phyloP scores from a whole-genome alignment of 2,797 vertebrate species.

The Acanthopagrus latus region DNA sequence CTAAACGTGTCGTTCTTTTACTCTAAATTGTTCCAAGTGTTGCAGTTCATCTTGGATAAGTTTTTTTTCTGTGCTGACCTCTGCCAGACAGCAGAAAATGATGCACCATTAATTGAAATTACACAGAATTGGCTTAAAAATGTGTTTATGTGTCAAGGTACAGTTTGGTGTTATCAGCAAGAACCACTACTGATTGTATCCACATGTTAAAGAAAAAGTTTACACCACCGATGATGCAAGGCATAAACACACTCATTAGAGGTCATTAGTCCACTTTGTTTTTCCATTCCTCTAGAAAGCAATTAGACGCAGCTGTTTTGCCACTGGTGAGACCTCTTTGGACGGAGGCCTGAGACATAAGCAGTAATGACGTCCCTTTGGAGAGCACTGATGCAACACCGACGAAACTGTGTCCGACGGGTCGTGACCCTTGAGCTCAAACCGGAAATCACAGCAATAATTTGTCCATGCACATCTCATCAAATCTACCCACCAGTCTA shows the following conservation, averaged over 20 bases:
- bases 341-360: constrained; percentile 44
- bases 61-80: background rate
- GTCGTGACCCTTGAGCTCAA: constrained; percentile 26
- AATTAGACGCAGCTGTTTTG: constrained; percentile 63
- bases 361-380: constrained; percentile 54
- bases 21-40: background rate
- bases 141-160: background rate
- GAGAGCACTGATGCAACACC: constrained; percentile 66
- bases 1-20: background rate
- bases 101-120: background rate
- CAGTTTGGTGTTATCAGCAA: background rate
- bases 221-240: constrained; percentile 31
- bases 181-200: background rate
- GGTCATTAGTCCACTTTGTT: constrained; percentile 56
- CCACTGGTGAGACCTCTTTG: constrained; percentile 46
- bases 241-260: constrained; percentile 40
- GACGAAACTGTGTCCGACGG: constrained; percentile 47
- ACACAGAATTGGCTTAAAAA: background rate
- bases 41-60: background rate
- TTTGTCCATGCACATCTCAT: background rate
- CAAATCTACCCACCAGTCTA: background rate
- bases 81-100: background rate
- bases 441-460: background rate
- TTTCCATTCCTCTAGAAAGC: constrained; percentile 61
- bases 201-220: background rate